Evolutionary conservation across 2,113 vertebrate species (phyloP), one percentile per base, ranked within the genome.

Genomic region (Coturnix japonica): DNA sequence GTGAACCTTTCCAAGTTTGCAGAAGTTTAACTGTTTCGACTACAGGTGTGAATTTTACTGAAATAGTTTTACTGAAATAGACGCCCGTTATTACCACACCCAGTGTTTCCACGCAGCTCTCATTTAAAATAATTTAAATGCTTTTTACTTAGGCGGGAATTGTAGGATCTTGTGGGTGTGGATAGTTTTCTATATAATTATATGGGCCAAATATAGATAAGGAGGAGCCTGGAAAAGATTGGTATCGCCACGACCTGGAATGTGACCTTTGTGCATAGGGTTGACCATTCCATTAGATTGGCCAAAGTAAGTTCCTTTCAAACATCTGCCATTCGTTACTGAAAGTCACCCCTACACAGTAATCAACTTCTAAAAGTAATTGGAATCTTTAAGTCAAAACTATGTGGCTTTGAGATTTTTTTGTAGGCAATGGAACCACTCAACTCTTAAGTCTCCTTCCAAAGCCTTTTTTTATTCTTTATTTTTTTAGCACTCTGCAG

Each of bases 61-160:
- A 93, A 96, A 93, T 89, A 93, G 94, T 90, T 91, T 17, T 87
- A 79, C 94, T 93, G 95, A 95, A 95, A 96, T 95, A 96, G 96
- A 94, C 3, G 71, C 81, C 95, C 95, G 91, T 96, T 96, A 96
- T 94, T 95, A 94, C 94, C 94, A 90, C 94, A 96, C 89, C 95
- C 95, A 80, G 64, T 73, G 89, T 92, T 93, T 96, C 95, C 0
- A 0, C 87, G 90, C 81, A 88, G 41, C 77, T 93, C 83, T 72
- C 84, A 96, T 96, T 94, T 96, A 93, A 93, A 93, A 93, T 92
- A 86, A 96, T 95, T 96, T 70, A 94, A 90, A 96, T 94, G 92
- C 95, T 93, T 96, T 96, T 96, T 90, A 96, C 83, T 93, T 94
- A 91, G 91, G 66, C 80, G 83, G 79, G 85, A 81, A 91, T 81